A percentile compares a stretch with the other conserved stretches of the same genome.
Evolutionary conservation across 2,113 vertebrate species (phyloP).

Genomic region (Ia io): DNA sequence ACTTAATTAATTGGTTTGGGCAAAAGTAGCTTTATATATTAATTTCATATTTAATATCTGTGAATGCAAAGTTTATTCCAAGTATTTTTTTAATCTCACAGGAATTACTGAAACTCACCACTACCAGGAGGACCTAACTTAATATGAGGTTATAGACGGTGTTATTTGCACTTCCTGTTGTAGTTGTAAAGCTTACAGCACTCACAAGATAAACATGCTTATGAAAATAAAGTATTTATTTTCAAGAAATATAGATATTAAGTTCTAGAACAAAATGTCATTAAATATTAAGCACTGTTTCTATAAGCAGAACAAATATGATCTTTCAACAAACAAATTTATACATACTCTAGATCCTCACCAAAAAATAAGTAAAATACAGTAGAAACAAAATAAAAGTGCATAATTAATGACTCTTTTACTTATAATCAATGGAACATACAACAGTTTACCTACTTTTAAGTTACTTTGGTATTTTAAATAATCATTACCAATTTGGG

Average conservation of each 20-base stretch:
- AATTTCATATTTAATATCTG: neutral
- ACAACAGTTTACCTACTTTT: neutral
- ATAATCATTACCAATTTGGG: neutral
- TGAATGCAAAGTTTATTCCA: conserved; percentile 6
- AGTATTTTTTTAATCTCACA: neutral
- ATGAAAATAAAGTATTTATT: conserved; percentile 23
- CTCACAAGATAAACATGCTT: neutral
- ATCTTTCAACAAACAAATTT: conserved; percentile 31
- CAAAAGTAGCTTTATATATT: neutral
- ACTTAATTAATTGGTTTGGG: neutral
- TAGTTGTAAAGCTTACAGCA: neutral
- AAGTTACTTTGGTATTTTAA: conserved; percentile 37
- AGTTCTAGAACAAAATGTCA: neutral
- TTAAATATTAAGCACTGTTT: neutral
- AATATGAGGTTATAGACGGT: neutral
- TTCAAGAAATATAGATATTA: neutral
- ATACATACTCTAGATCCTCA: neutral
- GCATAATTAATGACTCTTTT: neutral
- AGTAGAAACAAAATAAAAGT: conserved; percentile 3
- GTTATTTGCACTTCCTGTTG: neutral
- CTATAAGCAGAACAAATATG: conserved; percentile 17
- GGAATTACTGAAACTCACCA: neutral
- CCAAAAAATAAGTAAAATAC: neutral
- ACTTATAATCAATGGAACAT: neutral
- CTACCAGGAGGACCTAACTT: neutral